Conservation (phyloP, 2,888 invertebrate species). For the Dusona sp. region DNA sequence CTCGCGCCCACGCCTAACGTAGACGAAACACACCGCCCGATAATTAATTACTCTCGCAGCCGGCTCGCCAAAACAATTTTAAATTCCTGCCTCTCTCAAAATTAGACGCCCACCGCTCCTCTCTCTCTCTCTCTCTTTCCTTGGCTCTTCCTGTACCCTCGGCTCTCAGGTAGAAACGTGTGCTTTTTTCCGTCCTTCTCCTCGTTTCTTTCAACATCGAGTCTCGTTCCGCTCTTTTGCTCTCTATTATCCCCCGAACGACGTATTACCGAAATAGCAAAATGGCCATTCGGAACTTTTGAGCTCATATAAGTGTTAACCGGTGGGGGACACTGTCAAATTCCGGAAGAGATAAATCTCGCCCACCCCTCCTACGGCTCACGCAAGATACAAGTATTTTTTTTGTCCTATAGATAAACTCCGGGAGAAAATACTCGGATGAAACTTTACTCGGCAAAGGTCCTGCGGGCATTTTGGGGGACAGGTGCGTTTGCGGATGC, state of each 20-base stretch:
- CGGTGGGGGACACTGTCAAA: neutral
- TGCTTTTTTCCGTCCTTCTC: neutral
- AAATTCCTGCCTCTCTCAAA: slow-evolving; percentile 58
- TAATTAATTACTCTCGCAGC: slow-evolving; percentile 63
- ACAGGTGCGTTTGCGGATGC: slow-evolving; percentile 56
- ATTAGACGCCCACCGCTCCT: slow-evolving; percentile 55
- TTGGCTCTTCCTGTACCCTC: neutral
- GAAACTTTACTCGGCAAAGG: slow-evolving; percentile 48
- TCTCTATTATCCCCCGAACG: slow-evolving; percentile 5
- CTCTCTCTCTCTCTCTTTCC: neutral
- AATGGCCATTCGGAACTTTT: neutral
- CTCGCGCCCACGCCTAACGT: slow-evolving; percentile 59
- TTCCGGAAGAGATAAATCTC: slow-evolving; percentile 41
- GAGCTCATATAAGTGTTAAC: neutral
- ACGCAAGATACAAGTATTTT: neutral
- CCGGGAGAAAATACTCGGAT: neutral
- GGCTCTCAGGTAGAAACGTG: slow-evolving; percentile 34
- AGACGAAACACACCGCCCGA: slow-evolving; percentile 61
- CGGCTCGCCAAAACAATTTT: slow-evolving; percentile 55
- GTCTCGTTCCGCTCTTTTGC: neutral
- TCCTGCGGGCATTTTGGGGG: slow-evolving; percentile 42
- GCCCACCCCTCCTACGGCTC: neutral
- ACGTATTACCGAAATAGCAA: neutral
- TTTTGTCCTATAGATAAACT: neutral
- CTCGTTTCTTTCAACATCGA: neutral